Evolutionary conservation across 35 echinoderm and acorn worm genomes (phyloP), one percentile per base, ranked within the genome.

Genomic region (Strongylocentrotus purpuratus): DNA sequence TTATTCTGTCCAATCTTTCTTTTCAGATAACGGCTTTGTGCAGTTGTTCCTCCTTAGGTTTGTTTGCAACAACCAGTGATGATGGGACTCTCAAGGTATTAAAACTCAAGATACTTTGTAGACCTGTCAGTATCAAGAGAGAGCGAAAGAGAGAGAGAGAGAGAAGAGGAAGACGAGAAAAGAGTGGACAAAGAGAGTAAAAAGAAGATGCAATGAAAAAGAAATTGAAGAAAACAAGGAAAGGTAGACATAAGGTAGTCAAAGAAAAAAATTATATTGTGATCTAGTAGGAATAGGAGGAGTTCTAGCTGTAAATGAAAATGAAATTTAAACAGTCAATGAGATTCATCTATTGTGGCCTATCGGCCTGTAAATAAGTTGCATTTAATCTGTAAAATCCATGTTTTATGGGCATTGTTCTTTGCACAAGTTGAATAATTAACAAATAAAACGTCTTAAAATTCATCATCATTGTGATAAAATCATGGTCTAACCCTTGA

Each of bases 41-140:
- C 59, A 96, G 96, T 60, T 99, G 98, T 32, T 94, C 94, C 1
- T 95, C 89, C 22, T 85, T 99, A 46, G 95, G 97, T 45, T 31
- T 99, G 47, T 99, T 99, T 99, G 98, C 98, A 86, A 95, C 98
- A 46, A 95, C 98, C 20, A 99, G 97, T 61, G 58, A 86, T 92
- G 98, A 99, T 95, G 97, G 98, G 8, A 95, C 94, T 55, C 90
- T 99, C 31, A 99, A 97, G 96, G 97, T 97, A n/a, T n/a, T n/a
- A n/a, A 98, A 48, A 33, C 3, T 92, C 7, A 50, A 31, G 5
- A 50, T 46, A 61, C 87, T 70, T 20, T 92, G 31, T 61, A 25
- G 9, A 31, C 33, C 46, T 89, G 8, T 45, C 48, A n/a, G 31
- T 94, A 55, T 55, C 15, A 55, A 50, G 35, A 41, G 18, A 71